phyloP scores from a whole-genome alignment of 2,113 vertebrate species.

The Chlorodrepanis virens region DNA sequence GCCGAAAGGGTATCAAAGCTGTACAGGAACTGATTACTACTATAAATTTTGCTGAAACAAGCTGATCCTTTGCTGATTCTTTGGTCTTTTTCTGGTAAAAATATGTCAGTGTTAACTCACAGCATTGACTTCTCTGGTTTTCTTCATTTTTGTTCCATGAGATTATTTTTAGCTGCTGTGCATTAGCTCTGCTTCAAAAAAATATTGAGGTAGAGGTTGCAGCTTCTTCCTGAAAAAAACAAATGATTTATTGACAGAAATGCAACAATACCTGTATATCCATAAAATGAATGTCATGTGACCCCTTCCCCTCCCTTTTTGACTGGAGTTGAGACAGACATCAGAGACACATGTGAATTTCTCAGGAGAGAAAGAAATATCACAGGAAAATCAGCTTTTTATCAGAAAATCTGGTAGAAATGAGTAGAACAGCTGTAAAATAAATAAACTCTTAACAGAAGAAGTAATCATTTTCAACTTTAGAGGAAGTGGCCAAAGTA shows the following conservation, averaged over 20 bases:
- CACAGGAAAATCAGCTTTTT: slow-evolving; percentile 35
- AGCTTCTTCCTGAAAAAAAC: neutral
- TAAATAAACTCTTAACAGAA: neutral
- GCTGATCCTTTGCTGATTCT: slow-evolving; percentile 49
- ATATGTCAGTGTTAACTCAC: slow-evolving; percentile 29
- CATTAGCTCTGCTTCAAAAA: slow-evolving; percentile 41
- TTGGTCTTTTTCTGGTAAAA: slow-evolving; percentile 49
- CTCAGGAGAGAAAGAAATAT: slow-evolving; percentile 42
- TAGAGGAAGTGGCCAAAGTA: neutral
- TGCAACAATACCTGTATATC: neutral
- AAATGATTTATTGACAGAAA: slow-evolving; percentile 2
- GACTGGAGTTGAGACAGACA: neutral
- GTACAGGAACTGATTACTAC: slow-evolving; percentile 57
- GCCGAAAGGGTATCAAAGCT: slow-evolving; percentile 38
- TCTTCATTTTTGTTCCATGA: slow-evolving; percentile 18
- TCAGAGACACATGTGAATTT: neutral
- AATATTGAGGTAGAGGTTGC: neutral
- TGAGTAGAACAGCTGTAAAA: neutral
- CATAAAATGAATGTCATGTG: neutral
- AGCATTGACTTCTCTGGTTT: slow-evolving; percentile 22
- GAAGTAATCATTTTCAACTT: neutral
- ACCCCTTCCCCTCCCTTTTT: neutral
- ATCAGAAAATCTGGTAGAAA: neutral
- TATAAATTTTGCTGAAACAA: slow-evolving; percentile 64
- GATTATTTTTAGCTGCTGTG: slow-evolving; percentile 47